Base-by-base conservation (phyloP, 2,888 invertebrate genomes). In the Pyralis farinalis region DNA sequence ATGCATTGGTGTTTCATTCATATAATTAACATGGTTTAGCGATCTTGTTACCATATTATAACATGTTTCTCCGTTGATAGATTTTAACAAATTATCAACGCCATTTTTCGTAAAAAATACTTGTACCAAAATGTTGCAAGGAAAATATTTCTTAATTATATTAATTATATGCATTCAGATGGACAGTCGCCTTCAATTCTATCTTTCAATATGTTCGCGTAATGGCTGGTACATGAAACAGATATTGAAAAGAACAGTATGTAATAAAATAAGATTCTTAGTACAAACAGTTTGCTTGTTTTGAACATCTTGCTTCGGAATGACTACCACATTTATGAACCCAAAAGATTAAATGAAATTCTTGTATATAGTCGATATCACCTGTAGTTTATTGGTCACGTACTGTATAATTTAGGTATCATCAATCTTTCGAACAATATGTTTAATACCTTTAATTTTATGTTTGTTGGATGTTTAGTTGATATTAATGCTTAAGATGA, bases 1-100 rank as follows among this genome's bases (percentile, higher is more conserved):
- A 43, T 12, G 2, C 16, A 16, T 16, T 16, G 4, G 16, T 16
- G 16, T 1, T 45, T 44, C 43, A 16, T 40, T 16, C 11, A 29
- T 21, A 4, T 4, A n/a, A 25, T 7, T 25, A 7, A 20, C 6
- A 3, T 27, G 32, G 1, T 21, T 25, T 8, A 28, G 37, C 3
- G 35, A 31, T 37, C 37, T 41, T 6, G 40, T 27, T n/a, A 38
- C 37, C 7, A 43, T n/a, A 34, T 40, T 44, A 16, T 37, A 43
- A 11, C 46, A 47, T 5, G 27, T 5, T 12, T 36, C 33, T 32
- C 35, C 20, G 12, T 29, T 40, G 12, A 46, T n/a, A 0, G 5
- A 16, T 30, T 29, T 8, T 7, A 38, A 16, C 28, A 43, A 7
- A 10, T 33, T 7, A 12, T 37, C 10, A 4, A 38, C 7, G 9